Evolutionary conservation across 2,797 vertebrate species (phyloP), one percentile per base, ranked within the genome.

Genomic region (Leptatherina wallacei): DNA sequence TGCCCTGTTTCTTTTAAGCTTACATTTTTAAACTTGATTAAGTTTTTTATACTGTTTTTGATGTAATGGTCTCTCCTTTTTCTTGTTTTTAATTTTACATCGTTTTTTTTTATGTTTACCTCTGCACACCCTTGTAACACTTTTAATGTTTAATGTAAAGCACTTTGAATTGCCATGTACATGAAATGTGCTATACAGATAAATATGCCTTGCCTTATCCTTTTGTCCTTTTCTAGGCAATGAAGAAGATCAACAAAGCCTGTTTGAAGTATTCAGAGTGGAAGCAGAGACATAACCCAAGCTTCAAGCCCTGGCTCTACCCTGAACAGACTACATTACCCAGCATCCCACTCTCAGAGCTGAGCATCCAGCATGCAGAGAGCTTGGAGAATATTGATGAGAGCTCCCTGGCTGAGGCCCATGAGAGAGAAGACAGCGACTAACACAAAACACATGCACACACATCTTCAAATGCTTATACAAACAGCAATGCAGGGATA

Each of bases 351-450:
- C 91, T 98, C 12, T 94, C 96, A 0, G 96, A 98, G 87, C 95
- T 99, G 66, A 95, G 95, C 51, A 93, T 98, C 74, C 98, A 98
- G 85, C 97, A 93, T 0, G 97, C 97, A 0, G 97, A 97, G 86
- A 98, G 97, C 16, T 94, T 99, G 91, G 98, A 99, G 90, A 98
- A 98, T 89, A 97, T 99, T 33, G 98, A 99, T 0, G 97, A 99
- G 91, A 99, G 98, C 82, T 72, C 92, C 0, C 85, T 98, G 80
- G 81, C 94, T 0, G 97, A 99, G 91, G 85, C 91, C 84, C 94
- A 94, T 4, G 90, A 91, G 65, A 89, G 88, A 77, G 49, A 96
- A 4, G 91, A 95, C 69, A 96, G 96, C 59, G 96, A 96, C 13
- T 95, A 96, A 68, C 68, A 57, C 67, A 72, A 38, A 7, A 69